Evolutionary conservation across 2,797 vertebrate species (phyloP), one percentile per base, ranked within the genome.

Genomic region (Falco novaeseelandiae): DNA sequence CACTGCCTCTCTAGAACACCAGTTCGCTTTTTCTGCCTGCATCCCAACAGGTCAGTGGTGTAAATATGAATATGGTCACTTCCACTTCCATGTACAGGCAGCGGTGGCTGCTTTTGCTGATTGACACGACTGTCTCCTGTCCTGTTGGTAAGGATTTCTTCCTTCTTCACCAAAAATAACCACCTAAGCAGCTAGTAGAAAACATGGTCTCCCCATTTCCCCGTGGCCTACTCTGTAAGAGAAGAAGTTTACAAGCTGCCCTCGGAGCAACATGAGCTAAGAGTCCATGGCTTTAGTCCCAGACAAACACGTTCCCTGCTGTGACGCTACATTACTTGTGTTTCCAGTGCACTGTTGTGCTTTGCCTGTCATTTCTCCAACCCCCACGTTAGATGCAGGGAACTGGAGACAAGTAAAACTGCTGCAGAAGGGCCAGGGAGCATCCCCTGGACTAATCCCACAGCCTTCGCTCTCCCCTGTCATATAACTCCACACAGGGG

Each of bases 81-180:
- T 98, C 97, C 78, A 97, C 92, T 27, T 97, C 97, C 67, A 95
- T 98, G 97, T 98, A 98, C 83, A 98, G 97, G 78, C 98, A 98
- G 95, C 97, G 97, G 85, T 99, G 98, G 98, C 72, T 98, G 42
- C 96, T 99, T 52, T 63, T 99, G 69, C 94, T 98, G 86, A 97
- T 99, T 6, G 98, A 99, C 80, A 96, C 98, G 0, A 97, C 98
- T 3, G 88, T 98, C 40, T 97, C 98, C 72, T 98, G 98, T 62
- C 98, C 95, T 89, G 79, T 96, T 52, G 49, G 98, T 98, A 88
- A 97, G 98, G 79, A 70, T 66, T 78, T 86, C 73, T 86, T 84
- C 51, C 40, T 59, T 83, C 30, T 44, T 58, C n/a, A 42, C 58
- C 48, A 91, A 72, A 94, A 90, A 70, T 26, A 91, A 54, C 40